A percentile compares a stretch with the other conserved stretches of the same genome.
Evolutionary conservation across 2,797 vertebrate species (phyloP).

Genomic region (Spondyliosoma cantharus): DNA sequence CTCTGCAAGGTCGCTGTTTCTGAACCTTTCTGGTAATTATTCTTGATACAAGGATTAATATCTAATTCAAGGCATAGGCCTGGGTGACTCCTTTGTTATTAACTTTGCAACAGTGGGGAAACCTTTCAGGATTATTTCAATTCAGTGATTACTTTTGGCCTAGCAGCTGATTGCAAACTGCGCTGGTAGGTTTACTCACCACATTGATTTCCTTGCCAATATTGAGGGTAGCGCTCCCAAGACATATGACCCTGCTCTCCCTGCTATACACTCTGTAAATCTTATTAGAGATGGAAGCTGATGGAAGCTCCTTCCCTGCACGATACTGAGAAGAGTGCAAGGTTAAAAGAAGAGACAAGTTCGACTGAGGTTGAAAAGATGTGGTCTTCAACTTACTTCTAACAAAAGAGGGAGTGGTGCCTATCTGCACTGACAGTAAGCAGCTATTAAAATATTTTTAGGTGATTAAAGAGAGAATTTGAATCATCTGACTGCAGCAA

Average conservation of each 20-base stretch:
- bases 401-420: slow-evolving; percentile 1
- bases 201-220: slow-evolving; percentile 93
- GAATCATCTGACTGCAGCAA: not conserved
- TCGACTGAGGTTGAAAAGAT: slow-evolving; percentile 51
- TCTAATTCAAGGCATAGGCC: slow-evolving; percentile 83
- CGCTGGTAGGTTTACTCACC: slow-evolving; percentile 87
- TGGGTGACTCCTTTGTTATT: slow-evolving; percentile 85
- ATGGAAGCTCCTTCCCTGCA: slow-evolving; percentile 51
- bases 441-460: not conserved
- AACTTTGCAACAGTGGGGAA: slow-evolving; percentile 83
- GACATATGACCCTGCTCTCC: slow-evolving; percentile 77
- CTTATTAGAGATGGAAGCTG: slow-evolving; percentile 73
- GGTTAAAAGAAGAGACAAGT: slow-evolving; percentile 70
- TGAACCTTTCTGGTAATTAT: slow-evolving; percentile 85
- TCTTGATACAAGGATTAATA: slow-evolving; percentile 91
- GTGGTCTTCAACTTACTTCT: slow-evolving; percentile 30
- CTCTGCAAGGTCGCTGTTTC: slow-evolving; percentile 73
- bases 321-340: slow-evolving; percentile 52
- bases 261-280: slow-evolving; percentile 74
- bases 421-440: not conserved
- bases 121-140: slow-evolving; percentile 88
- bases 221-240: slow-evolving; percentile 87
- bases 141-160: slow-evolving; percentile 87
- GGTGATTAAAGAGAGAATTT: not conserved
- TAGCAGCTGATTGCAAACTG: slow-evolving; percentile 85